These are phyloP conservation scores for Thysanoteuthis rhombus DNA, from an alignment of 2,888 invertebrate species.

Conservation along the genomic window DNA sequence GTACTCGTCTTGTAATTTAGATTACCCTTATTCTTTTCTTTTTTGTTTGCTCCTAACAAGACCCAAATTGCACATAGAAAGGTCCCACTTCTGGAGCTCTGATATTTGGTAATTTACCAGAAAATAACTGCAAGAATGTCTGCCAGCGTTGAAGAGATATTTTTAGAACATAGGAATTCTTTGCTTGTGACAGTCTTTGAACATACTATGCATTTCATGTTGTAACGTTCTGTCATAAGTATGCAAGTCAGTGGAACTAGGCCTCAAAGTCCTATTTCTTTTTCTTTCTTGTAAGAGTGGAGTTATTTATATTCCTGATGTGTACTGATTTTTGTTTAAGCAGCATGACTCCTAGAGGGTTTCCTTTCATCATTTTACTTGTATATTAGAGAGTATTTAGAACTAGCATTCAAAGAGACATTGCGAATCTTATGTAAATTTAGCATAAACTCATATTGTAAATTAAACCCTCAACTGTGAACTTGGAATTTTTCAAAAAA, in stretches of 20 bases:
- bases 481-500: too few relatives aligned
- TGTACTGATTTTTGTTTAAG: not conserved
- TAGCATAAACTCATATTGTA: too few relatives aligned
- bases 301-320: too few relatives aligned
- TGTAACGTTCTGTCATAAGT: not conserved
- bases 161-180: not conserved
- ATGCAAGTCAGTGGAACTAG: not conserved
- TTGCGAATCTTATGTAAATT: too few relatives aligned
- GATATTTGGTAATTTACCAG: not conserved
- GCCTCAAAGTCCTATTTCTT: not conserved
- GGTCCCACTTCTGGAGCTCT: not conserved
- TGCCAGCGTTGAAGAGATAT: slow-evolving; percentile 12
- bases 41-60: too few relatives aligned
- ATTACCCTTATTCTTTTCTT: too few relatives aligned
- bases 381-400: too few relatives aligned
- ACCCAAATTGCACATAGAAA: not conserved
- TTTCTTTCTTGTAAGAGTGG: not conserved
- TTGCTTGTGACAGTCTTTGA: not conserved
- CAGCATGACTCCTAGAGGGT: not conserved
- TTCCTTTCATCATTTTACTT: too few relatives aligned
- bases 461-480: too few relatives aligned
- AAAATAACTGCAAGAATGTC: not conserved
- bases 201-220: not conserved
- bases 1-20: not conserved
- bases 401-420: too few relatives aligned